Percentiles rank a stretch among this genome's conserved stretches.
phyloP scores from a whole-genome alignment of 2,888 invertebrate species.

The Agrenia bidenticulata region DNA sequence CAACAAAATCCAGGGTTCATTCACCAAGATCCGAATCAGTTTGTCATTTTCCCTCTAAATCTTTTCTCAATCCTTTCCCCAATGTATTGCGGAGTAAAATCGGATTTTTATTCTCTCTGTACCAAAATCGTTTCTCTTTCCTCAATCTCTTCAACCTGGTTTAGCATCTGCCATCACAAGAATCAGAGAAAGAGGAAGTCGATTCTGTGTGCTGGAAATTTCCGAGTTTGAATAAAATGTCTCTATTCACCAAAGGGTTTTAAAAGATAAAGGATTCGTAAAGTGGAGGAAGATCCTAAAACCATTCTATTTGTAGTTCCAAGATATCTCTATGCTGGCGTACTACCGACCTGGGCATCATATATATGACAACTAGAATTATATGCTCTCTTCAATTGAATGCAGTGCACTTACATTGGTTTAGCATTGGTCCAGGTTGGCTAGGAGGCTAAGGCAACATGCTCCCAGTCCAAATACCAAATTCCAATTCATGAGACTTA shows the following conservation, averaged over 20 bases:
- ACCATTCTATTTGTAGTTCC: no score
- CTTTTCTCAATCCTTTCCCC: not conserved
- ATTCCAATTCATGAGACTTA: no score
- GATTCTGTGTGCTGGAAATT: not conserved
- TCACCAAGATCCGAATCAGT: constrained; percentile 2
- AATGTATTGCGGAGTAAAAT: not conserved
- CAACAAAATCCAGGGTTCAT: not conserved
- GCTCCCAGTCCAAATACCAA: no score
- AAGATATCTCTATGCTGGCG: no score
- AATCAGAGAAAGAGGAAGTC: not conserved
- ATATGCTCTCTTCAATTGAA: no score
- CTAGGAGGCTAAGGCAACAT: no score
- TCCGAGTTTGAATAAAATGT: not conserved
- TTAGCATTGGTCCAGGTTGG: no score
- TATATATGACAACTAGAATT: no score
- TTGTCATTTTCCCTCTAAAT: constrained; percentile 10
- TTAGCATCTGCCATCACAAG: not conserved
- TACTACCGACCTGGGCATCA: no score
- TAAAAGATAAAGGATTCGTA: not conserved
- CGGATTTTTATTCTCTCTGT: not conserved
- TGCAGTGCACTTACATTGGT: no score
- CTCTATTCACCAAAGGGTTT: constrained; percentile 1
- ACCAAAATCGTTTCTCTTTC: not conserved
- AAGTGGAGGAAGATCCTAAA: no score
- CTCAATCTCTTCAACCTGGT: not conserved